A percentile compares a stretch with the other conserved stretches of the same genome.
phyloP scores from a whole-genome alignment of 37 sponge, comb jelly and placozoan genomes.

The Axinella damicornis region DNA sequence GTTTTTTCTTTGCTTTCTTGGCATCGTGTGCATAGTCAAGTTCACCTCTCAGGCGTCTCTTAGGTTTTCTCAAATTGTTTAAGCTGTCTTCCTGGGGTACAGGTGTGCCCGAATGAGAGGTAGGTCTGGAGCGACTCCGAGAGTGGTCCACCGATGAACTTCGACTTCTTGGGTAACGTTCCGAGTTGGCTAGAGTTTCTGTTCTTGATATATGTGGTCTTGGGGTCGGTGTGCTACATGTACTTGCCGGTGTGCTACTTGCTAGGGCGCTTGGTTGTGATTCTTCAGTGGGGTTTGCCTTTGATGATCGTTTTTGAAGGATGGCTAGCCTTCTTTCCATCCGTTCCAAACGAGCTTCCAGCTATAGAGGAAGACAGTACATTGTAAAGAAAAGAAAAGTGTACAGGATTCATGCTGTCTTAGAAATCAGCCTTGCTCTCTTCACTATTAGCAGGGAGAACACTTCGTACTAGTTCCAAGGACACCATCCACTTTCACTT shows the following conservation, averaged over 20 bases:
- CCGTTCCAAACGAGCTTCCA: conserved; percentile 73
- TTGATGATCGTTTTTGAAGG: conserved; percentile 52
- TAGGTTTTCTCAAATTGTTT: background rate
- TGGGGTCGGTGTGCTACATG: background rate
- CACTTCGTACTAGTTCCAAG: too few relatives aligned
- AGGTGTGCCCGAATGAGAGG: background rate
- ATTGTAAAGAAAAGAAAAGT: too few relatives aligned
- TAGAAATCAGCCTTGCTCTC: too few relatives aligned
- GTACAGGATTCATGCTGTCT: too few relatives aligned
- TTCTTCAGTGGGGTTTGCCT: conserved; percentile 7
- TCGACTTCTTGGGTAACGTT: conserved; percentile 27
- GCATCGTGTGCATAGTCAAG: background rate
- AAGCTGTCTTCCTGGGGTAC: conserved; percentile 10
- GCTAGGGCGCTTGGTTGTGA: background rate
- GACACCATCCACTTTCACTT: too few relatives aligned
- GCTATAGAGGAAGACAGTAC: conserved; percentile 29
- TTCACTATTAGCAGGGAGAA: too few relatives aligned
- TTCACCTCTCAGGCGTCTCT: background rate
- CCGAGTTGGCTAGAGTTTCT: conserved; percentile 21
- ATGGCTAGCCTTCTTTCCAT: conserved; percentile 78
- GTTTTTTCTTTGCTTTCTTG: background rate
- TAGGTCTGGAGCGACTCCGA: background rate
- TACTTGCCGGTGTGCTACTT: too few relatives aligned
- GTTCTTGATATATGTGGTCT: background rate
- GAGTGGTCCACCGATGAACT: conserved; percentile 46